Evolutionary conservation across 2,888 invertebrate genomes (phyloP).

Genomic region (Dynastes hyllus): DNA sequence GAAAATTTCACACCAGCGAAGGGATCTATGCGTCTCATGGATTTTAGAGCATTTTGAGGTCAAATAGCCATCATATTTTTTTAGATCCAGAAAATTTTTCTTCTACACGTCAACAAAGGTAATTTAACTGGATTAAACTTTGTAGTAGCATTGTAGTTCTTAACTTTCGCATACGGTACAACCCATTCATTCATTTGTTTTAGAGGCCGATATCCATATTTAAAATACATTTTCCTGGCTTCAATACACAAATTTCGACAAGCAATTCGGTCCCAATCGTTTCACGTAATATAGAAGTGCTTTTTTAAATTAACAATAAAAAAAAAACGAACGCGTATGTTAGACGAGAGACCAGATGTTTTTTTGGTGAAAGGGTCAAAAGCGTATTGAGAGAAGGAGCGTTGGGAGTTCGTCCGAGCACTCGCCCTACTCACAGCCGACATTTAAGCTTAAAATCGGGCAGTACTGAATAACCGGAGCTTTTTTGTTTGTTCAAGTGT

Average conservation of each 20-base stretch:
- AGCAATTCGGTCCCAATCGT: conserved; percentile 18
- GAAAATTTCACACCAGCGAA: too few relatives aligned
- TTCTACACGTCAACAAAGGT: too few relatives aligned
- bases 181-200: conserved; percentile 35
- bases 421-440: conserved; percentile 2
- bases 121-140: too few relatives aligned
- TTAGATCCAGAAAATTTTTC: too few relatives aligned
- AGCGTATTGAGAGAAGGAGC: conserved; percentile 50
- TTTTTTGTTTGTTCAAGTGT: conserved; percentile 59
- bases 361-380: conserved; percentile 59
- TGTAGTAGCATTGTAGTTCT: too few relatives aligned
- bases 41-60: too few relatives aligned
- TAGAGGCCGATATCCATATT: conserved; percentile 1
- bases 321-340: conserved; percentile 5
- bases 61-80: too few relatives aligned
- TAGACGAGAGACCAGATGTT: conserved; percentile 57
- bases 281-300: conserved; percentile 54
- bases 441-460: conserved; percentile 13
- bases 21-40: too few relatives aligned
- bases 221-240: not conserved
- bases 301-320: conserved; percentile 47
- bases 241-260: not conserved
- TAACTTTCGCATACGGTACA: too few relatives aligned
- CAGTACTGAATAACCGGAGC: conserved; percentile 17
- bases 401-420: not conserved